These are phyloP conservation scores for Mamestra configurata DNA, from an alignment of 1,140 invertebrate species.

Conservation along the genomic window DNA sequence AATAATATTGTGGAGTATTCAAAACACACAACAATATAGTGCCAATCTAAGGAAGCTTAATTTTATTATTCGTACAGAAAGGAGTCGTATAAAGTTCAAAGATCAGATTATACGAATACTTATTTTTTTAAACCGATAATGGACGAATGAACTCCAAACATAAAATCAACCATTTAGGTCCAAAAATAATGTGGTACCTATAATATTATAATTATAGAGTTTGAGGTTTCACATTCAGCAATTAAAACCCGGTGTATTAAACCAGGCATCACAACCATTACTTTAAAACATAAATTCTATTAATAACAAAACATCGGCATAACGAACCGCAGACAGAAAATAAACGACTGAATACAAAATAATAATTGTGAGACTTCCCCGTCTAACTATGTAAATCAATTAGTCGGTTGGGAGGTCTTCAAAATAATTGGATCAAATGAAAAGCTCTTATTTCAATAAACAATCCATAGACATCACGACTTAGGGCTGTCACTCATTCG, in stretches of 20 bases:
- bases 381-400: conserved; percentile 51
- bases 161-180: too few species aligned
- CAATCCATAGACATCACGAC: conserved; percentile 46
- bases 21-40: too few species aligned
- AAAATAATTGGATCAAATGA: conserved; percentile 54
- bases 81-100: too few species aligned
- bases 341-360: conserved; percentile 33
- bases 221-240: conserved; percentile 6
- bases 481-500: conserved; percentile 1
- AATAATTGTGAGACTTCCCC: conserved; percentile 39
- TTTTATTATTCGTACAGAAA: too few species aligned
- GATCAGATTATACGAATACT: too few species aligned
- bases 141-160: too few species aligned
- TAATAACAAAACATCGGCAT: conserved; percentile 1
- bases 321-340: conserved; percentile 19
- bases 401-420: conserved; percentile 47
- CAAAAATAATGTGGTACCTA: too few species aligned
- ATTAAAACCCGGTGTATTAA: conserved; percentile 14
- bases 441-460: conserved; percentile 54
- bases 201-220: too few species aligned
- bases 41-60: too few species aligned
- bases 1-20: not conserved
- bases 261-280: conserved; percentile 5
- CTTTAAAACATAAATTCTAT: conserved; percentile 14
- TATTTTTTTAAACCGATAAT: too few species aligned